Conservation (phyloP, 2,888 invertebrate species). For the Cephus rjabovi region DNA sequence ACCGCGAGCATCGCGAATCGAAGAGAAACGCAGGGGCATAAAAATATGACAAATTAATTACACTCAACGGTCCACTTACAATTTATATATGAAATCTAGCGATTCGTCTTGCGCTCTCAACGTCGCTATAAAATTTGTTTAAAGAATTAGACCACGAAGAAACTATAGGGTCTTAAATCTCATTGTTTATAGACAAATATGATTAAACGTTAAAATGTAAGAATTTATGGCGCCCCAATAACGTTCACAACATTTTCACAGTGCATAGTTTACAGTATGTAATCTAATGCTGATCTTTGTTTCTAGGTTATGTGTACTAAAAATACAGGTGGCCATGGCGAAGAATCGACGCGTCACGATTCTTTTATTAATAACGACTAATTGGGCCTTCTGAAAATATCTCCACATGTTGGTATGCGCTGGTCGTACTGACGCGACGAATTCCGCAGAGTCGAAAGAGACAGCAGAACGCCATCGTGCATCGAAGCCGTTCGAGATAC, state of each 20-base stretch:
- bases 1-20: background rate
- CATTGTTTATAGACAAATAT: background rate
- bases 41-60: no score
- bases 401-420: slow-evolving; percentile 1
- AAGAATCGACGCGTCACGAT: slow-evolving; percentile 32
- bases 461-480: slow-evolving; percentile 3
- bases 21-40: background rate
- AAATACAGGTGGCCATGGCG: background rate
- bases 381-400: slow-evolving; percentile 15
- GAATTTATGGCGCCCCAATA: background rate
- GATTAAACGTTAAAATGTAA: background rate
- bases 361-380: slow-evolving; percentile 42
- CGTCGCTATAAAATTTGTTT: background rate
- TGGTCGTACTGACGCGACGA: slow-evolving; percentile 37
- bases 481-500: slow-evolving; percentile 1
- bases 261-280: background rate
- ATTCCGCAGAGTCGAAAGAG: slow-evolving; percentile 27
- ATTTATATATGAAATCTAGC: no score
- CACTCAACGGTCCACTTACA: no score
- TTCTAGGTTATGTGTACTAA: background rate
- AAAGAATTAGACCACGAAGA: background rate
- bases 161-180: background rate
- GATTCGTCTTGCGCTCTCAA: background rate
- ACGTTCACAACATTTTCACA: background rate
- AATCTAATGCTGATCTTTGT: background rate